phyloP scores from a whole-genome alignment of 2,888 invertebrate genomes.

The Eutolmus rufibarbis region DNA sequence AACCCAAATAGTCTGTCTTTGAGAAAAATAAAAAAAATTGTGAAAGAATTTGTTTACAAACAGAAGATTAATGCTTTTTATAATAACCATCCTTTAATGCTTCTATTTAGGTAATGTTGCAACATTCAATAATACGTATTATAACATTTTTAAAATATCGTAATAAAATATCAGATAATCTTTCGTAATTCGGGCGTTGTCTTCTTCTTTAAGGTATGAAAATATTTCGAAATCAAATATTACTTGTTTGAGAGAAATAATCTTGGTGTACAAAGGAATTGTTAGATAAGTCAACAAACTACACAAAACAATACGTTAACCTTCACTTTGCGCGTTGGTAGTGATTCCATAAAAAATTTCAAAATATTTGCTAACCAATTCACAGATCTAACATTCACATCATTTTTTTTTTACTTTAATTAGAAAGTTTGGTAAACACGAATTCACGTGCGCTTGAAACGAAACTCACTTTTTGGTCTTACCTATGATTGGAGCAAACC shows the following conservation, averaged over 20 bases:
- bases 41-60: too few species aligned
- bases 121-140: neutral
- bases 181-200: neutral
- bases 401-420: neutral
- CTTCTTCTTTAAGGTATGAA: neutral
- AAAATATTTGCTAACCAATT: neutral
- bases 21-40: too few species aligned
- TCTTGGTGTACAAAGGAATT: neutral
- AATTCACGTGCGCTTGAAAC: neutral
- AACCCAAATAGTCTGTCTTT: too few species aligned
- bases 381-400: neutral
- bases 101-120: too few species aligned
- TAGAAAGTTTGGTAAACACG: neutral
- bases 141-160: neutral
- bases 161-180: too few species aligned
- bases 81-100: too few species aligned
- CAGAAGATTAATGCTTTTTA: too few species aligned
- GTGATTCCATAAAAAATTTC: neutral
- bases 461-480: slow-evolving; percentile 50
- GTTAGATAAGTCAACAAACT: neutral
- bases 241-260: neutral
- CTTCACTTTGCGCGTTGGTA: neutral
- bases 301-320: neutral
- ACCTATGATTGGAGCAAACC: slow-evolving; percentile 76
- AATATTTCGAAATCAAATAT: neutral